Evolutionary conservation across 1,140 invertebrate species (phyloP).

Genomic region (Aphis craccivora): DNA sequence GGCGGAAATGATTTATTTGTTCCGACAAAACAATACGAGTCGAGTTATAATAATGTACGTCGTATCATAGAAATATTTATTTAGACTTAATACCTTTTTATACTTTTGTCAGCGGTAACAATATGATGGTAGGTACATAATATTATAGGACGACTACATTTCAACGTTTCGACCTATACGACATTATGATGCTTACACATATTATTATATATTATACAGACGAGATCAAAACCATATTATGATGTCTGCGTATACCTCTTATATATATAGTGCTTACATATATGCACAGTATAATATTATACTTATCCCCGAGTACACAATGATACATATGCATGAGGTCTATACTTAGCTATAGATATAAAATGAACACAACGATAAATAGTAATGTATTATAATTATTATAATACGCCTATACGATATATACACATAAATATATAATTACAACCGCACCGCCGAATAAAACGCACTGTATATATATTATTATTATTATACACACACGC

Average conservation of each 20-base stretch:
- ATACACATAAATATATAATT: neutral
- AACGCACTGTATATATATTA: neutral
- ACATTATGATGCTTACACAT: neutral
- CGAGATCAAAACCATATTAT: neutral
- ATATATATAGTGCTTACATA: neutral
- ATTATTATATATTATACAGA: neutral
- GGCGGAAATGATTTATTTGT: neutral
- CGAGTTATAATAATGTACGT: neutral
- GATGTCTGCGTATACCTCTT: neutral
- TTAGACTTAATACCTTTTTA: neutral
- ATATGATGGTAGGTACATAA: neutral
- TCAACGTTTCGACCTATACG: neutral
- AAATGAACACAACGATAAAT: neutral
- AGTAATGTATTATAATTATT: neutral
- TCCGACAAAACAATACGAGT: neutral
- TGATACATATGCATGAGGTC: neutral
- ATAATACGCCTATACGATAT: neutral
- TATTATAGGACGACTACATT: neutral
- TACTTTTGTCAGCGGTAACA: neutral
- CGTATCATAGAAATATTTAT: neutral
- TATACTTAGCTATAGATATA: too few relatives aligned
- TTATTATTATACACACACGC: neutral
- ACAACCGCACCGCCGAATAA: neutral
- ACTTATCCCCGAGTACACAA: neutral
- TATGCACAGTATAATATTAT: neutral